These are phyloP conservation scores for Drosophila mimica DNA, from an alignment of 2,888 invertebrate genomes.

Conservation along the genomic window DNA sequence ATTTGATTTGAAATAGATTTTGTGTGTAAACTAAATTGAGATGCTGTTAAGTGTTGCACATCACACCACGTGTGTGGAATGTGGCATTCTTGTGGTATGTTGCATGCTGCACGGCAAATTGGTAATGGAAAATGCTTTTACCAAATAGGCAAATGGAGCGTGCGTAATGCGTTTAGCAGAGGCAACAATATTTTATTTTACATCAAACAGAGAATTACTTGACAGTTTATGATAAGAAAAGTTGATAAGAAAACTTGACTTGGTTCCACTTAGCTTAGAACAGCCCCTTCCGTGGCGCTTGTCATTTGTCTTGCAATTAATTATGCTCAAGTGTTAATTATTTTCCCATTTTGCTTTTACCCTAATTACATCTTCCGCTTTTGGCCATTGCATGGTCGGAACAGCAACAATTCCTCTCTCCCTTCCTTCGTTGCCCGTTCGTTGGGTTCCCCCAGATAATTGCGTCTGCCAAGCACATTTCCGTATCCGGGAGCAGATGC, in stretches of 20 bases:
- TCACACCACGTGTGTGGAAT: slow-evolving; percentile 4
- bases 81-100: neutral
- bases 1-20: slow-evolving; percentile 53
- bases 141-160: slow-evolving; percentile 21
- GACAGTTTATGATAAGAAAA: neutral
- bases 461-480: slow-evolving; percentile 76
- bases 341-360: slow-evolving; percentile 75
- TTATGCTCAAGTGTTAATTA: slow-evolving; percentile 79
- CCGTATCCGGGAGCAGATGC: slow-evolving; percentile 65
- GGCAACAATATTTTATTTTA: slow-evolving; percentile 12
- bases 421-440: slow-evolving; percentile 27
- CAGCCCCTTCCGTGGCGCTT: slow-evolving; percentile 47
- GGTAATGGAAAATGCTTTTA: slow-evolving; percentile 16
- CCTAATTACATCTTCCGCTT: slow-evolving; percentile 76
- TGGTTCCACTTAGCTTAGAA: slow-evolving; percentile 8
- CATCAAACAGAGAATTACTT: neutral
- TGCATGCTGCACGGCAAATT: slow-evolving; percentile 14
- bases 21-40: slow-evolving; percentile 61
- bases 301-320: slow-evolving; percentile 77
- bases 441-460: slow-evolving; percentile 74
- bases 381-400: slow-evolving; percentile 26
- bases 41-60: slow-evolving; percentile 40
- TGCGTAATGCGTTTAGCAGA: slow-evolving; percentile 35
- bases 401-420: slow-evolving; percentile 34
- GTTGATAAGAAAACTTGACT: slow-evolving; percentile 7